Base-by-base conservation (phyloP, 1,140 invertebrate species). In the Hyles euphorbiae region DNA sequence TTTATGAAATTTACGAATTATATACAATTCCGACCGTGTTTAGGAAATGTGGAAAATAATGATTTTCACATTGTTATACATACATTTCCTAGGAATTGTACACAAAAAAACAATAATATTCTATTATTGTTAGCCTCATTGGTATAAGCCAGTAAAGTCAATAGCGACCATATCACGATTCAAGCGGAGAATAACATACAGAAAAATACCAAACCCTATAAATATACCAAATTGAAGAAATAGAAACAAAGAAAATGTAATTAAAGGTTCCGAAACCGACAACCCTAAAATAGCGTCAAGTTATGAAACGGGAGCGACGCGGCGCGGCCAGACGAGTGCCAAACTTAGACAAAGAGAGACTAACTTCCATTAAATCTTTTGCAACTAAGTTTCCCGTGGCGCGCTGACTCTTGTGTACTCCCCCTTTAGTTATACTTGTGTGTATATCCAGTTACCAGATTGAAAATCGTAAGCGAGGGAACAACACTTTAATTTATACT, bases 301-400 rank as follows among this genome's bases (percentile, higher is more conserved):
- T 78, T 83, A 78, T 78, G 76, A 78, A 65, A 77, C 71, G 67
- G 65, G 58, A 74, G 70, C 65, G 64, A 58, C 53, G 65, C 60
- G 58, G 63, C 77, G 69, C 76, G 70, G 67, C 64, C 74, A 81
- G 81, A 79, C 72, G 70, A 78, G 69, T 71, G 71, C 72, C 70
- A 70, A 83, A 84, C 77, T 82, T 70, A 76, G 76, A 84, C 83
- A 85, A 84, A 85, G 80, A 76, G 81, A 76, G 76, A 73, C 72
- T 76, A 83, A 84, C 82, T 87, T 87, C 79, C 82, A 87, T 87
- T 81, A 85, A 87, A 85, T 83, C 83, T 87, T 87, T 83, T 73
- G 78, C 78, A 80, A 83, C 78, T 59, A 82, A 81, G 74, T 85
- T 80, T 62, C 55, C 45, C 68, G 64, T 76, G 73, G 67, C 78